Evolutionary conservation across 2,113 vertebrate genomes (phyloP).

Genomic region (Gobio gobio): DNA sequence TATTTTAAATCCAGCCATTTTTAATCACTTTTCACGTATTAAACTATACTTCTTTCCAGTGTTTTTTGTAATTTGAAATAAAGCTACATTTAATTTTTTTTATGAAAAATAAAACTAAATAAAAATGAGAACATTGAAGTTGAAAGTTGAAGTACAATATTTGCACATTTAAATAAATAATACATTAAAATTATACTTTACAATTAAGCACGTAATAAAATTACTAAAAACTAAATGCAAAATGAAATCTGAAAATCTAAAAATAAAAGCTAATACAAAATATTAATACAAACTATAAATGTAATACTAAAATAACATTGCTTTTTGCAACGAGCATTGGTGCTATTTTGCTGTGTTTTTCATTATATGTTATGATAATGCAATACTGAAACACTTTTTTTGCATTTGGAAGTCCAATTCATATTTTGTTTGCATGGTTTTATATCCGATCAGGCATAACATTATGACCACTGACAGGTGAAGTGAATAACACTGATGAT

Average conservation of each 20-base stretch:
- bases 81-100: background rate
- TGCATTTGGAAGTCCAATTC: too few species aligned
- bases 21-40: background rate
- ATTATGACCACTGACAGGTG: too few species aligned
- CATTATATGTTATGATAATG: too few species aligned
- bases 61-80: background rate
- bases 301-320: background rate
- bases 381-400: too few species aligned
- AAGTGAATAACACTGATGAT: too few species aligned
- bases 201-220: background rate
- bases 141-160: background rate
- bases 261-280: background rate
- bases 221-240: background rate
- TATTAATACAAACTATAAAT: background rate
- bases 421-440: too few species aligned
- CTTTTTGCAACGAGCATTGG: background rate
- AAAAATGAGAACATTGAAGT: background rate
- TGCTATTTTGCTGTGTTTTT: background rate
- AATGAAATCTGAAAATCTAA: too few species aligned
- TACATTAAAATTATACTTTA: background rate
- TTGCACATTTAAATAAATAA: background rate
- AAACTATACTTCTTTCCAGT: background rate
- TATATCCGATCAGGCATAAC: too few species aligned
- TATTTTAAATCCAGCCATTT: too few species aligned
- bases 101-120: background rate